Evolutionary conservation across 23 tunicate species (phyloP), one percentile per base, ranked within the genome.

Genomic region (Diplosoma virens): DNA sequence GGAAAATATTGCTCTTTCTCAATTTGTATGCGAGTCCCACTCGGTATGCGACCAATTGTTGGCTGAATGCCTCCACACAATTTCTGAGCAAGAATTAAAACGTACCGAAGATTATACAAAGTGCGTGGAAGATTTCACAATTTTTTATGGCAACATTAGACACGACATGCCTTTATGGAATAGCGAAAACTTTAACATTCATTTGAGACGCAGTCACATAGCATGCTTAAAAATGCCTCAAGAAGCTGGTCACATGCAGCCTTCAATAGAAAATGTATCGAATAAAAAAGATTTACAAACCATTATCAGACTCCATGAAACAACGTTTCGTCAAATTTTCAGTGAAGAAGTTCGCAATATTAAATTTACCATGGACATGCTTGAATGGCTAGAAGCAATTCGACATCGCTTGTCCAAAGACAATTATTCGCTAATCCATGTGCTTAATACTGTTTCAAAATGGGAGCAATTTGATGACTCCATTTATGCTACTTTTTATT

Each of bases 361-460:
- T 32, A 32, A 0, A 1, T 46, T 86, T 36, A 69, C 84, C 0
- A 22, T 52, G 11, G 73, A 86, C 35, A 67, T 79, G 84, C 5
- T 69, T 0, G 92, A 79, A 1, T 86, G 92, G 92, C 79, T 86
- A 0, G 80, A 86, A 27, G 92, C 92, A 2, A 86, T 86, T 29
- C 92, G 92, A 0, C 92, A 86, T 59, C 83, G 74, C 0, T 0
- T 78, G 26, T 37, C 33, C 0, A 25, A 30, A 30, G 74, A 70
- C 17, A 16, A 59, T 2, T 79, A 79, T 26, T 1, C 25, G 0
- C 84, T 86, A 18, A 31, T 30, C 2, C n/a, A 86, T 0, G 78
- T 86, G 0, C 50, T 50, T 29, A 34, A 59, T 0, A 30, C 37
- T 24, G 80, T 86, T 0, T 66, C 41, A 30, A 46, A 79, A 0